Conservation (phyloP, 2,797 vertebrate genomes). For the Uromys caudimaculatus region DNA sequence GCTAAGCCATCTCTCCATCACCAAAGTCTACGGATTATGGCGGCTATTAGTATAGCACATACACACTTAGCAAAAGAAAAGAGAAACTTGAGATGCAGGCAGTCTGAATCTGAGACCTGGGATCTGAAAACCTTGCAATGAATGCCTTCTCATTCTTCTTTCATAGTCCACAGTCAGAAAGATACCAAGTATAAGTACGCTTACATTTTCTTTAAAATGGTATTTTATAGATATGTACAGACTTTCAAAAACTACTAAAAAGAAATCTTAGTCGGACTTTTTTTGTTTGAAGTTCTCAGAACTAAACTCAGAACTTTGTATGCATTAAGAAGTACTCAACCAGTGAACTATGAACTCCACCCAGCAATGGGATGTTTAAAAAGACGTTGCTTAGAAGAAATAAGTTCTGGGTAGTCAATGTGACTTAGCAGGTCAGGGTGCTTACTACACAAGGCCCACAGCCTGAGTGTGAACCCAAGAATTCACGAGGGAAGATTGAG, state of each 20-base stretch:
- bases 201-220: conserved; percentile 29
- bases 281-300: background rate
- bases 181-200: background rate
- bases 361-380: background rate
- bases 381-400: background rate
- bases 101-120: background rate
- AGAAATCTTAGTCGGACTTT: background rate
- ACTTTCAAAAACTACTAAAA: background rate
- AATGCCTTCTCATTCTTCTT: background rate
- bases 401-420: background rate
- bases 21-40: background rate
- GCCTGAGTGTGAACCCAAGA: background rate
- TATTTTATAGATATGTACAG: background rate
- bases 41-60: background rate
- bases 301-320: background rate
- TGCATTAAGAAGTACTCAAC: background rate
- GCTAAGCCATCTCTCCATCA: background rate
- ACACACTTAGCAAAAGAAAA: background rate
- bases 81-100: background rate
- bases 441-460: background rate
- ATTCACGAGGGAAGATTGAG: background rate
- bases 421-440: too few relatives aligned
- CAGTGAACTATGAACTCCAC: background rate
- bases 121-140: background rate
- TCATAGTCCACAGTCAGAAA: conserved; percentile 6